phyloP scores from a whole-genome alignment of 92 coral and sea anemone genomes.

The Zoanthus solanderi region DNA sequence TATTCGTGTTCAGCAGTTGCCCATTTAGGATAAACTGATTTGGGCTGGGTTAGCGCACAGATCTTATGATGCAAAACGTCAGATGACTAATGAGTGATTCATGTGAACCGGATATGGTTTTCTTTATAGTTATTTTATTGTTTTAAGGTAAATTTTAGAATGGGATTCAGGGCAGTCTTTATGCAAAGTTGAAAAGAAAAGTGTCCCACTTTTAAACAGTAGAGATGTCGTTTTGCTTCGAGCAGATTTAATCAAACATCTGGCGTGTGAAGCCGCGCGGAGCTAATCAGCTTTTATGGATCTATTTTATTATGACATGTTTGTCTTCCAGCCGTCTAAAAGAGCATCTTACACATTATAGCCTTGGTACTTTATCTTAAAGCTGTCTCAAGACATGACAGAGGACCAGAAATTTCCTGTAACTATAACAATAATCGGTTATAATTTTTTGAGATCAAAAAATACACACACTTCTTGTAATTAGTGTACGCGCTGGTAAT shows the following conservation, averaged over 20 bases:
- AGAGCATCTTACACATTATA: conserved; percentile 13
- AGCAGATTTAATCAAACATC: conserved; percentile 48
- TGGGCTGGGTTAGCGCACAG: neutral
- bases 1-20: neutral
- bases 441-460: neutral
- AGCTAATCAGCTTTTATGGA: conserved; percentile 13
- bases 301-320: conserved; percentile 19
- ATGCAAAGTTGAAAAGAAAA: conserved; percentile 4
- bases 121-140: conserved; percentile 19
- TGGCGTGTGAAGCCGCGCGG: neutral
- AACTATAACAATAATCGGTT: conserved; percentile 27
- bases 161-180: conserved; percentile 1
- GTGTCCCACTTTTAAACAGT: conserved; percentile 36
- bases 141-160: conserved; percentile 12
- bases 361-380: neutral
- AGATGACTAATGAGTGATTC: conserved; percentile 28
- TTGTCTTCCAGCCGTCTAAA: conserved; percentile 13
- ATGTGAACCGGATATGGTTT: conserved; percentile 34
- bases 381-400: neutral
- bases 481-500: conserved; percentile 10
- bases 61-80: conserved; percentile 24
- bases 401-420: neutral
- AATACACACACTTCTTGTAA: neutral
- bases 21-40: neutral
- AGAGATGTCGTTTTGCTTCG: neutral